Base-by-base conservation (phyloP, 2,888 invertebrate species). In the Augiades crinisus region DNA sequence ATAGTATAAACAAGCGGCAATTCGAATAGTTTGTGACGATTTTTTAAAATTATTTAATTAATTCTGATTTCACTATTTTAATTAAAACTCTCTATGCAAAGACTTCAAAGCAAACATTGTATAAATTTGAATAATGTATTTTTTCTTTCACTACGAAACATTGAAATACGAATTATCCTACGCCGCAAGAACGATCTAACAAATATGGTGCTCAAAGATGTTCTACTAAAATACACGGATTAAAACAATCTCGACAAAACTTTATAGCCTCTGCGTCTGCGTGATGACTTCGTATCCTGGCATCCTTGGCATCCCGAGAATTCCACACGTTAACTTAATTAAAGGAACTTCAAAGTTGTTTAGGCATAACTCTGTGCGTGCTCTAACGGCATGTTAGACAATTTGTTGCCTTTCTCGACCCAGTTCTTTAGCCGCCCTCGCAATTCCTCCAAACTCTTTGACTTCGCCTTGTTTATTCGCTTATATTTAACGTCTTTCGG, bases 401-500 rank as follows among this genome's bases (percentile, higher is more conserved):
- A 74, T 72, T 93, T 93, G 62, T 91, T 93, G 6, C 95, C 95
- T 59, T 95, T 95, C 50, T 96, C 96, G 24, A 96, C 95, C 93
- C 96, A 95, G 76, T 95, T 95, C 90, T 95, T 95, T 72, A 96
- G 90, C 58, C 95, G 91, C 0, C 96, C 96, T 2, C 96, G 85
- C 52, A 96, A 73, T 69, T 96, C 96, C 67, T 96, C 96, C 60
- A 96, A 85, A 67, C 96, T 96, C 82, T 96, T 96, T 56, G 96
- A 96, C 75, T 96, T 96, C 3, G 96, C 96, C 76, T 96, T 96
- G 75, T 96, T 96, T 77, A 96, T 96, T 70, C 96, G 92, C 77
- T 96, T 96, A 85, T 96, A 96, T 81, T 96, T 96, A 22, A 96
- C 96, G 75, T 97, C 96, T 85, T 96, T 96, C 59, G 96, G 96